phyloP scores from a whole-genome alignment of 2,797 vertebrate species.

The Leptodactylus fallax region DNA sequence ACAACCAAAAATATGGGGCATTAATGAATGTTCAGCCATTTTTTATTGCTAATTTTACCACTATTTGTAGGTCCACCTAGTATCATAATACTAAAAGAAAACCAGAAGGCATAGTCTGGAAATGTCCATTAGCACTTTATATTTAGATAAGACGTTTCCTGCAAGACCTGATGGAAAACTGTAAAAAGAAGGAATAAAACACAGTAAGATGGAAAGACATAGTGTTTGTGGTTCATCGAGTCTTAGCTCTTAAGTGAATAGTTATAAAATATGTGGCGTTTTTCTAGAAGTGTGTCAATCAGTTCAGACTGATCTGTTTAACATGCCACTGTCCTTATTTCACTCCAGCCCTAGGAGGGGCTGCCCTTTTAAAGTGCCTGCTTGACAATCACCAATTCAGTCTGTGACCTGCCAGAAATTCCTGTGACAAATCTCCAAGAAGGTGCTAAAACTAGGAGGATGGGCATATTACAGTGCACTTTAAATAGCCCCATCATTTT shows the following conservation, averaged over 20 bases:
- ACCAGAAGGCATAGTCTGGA: neutral
- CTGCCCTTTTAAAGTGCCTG: constrained; percentile 59
- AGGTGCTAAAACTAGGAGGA: constrained; percentile 46
- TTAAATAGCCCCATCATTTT: neutral
- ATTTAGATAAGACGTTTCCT: neutral
- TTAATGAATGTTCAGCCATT: too few relatives aligned
- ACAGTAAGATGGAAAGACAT: neutral
- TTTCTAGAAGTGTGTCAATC: constrained; percentile 29
- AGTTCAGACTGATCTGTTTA: constrained; percentile 49
- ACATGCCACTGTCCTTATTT: constrained; percentile 53
- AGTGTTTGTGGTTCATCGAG: neutral
- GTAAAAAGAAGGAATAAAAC: neutral
- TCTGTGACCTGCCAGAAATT: constrained; percentile 38
- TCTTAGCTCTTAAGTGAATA: neutral
- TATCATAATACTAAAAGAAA: too few relatives aligned
- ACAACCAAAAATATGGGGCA: too few relatives aligned
- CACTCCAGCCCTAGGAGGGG: constrained; percentile 19
- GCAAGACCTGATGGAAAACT: neutral
- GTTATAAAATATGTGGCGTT: neutral
- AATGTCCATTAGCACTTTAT: neutral
- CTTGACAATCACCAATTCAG: constrained; percentile 47
- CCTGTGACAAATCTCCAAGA: constrained; percentile 45
- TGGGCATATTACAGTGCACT: constrained; percentile 1
- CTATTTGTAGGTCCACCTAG: too few relatives aligned
- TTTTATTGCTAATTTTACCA: too few relatives aligned